Percentiles rank a stretch among this genome's conserved stretches.
These are phyloP conservation scores for Leptarthrus brevirostris DNA, from an alignment of 2,888 invertebrate genomes.

Conservation along the genomic window DNA sequence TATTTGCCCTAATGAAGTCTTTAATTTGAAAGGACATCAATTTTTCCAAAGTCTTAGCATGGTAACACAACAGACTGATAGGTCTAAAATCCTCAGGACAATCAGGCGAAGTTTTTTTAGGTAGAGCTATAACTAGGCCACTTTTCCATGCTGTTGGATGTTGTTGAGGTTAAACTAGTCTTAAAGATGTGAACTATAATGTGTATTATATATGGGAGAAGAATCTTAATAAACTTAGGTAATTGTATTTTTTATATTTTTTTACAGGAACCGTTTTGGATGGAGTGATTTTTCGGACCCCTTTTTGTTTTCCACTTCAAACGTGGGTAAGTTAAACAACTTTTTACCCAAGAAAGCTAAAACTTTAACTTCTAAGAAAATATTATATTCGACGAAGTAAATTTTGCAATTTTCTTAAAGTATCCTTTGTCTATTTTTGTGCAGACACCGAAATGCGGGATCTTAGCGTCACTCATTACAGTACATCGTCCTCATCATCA, in stretches of 20 bases:
- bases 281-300: slow-evolving; percentile 53
- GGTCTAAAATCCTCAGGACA: too few species aligned
- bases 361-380: neutral
- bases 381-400: neutral
- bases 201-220: too few species aligned
- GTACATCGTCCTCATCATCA: slow-evolving; percentile 47
- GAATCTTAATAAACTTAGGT: too few species aligned
- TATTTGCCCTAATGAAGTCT: too few species aligned
- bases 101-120: too few species aligned
- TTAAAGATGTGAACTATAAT: too few species aligned
- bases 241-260: neutral
- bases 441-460: slow-evolving; percentile 54
- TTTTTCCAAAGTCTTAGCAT: too few species aligned
- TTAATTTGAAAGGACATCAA: too few species aligned
- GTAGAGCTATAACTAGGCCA: too few species aligned
- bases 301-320: slow-evolving; percentile 52
- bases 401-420: neutral
- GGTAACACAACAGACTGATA: too few species aligned
- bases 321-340: slow-evolving; percentile 51
- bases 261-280: slow-evolving; percentile 52
- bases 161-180: too few species aligned
- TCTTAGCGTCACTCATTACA: slow-evolving; percentile 54
- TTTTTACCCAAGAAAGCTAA: neutral
- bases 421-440: slow-evolving; percentile 1
- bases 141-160: too few species aligned